Conservation (phyloP, 2,797 vertebrate species). For the Danio albolineatus region DNA sequence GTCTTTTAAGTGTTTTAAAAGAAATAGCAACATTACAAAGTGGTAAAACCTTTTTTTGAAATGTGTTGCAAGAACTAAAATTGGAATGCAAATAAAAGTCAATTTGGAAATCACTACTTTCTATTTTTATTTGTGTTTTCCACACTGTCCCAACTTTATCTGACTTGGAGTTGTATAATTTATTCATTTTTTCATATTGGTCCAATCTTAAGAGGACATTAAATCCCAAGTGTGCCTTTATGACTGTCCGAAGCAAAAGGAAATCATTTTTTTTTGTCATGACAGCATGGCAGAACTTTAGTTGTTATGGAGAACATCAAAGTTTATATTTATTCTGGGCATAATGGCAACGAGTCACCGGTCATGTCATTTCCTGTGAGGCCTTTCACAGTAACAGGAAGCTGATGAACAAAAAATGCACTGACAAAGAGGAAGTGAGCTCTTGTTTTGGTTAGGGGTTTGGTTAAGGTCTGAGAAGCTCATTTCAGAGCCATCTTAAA, state of each 20-base stretch:
- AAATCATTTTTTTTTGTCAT: constrained; percentile 21
- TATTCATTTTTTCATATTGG: constrained; percentile 2
- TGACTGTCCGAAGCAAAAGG: neutral
- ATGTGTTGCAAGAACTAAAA: too few relatives aligned
- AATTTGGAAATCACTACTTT: too few relatives aligned
- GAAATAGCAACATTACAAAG: too few relatives aligned
- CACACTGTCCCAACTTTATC: too few relatives aligned
- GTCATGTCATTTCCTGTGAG: constrained; percentile 74
- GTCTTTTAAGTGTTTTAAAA: too few relatives aligned
- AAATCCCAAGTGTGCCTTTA: constrained; percentile 18
- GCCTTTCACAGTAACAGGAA: constrained; percentile 77
- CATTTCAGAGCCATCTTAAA: constrained; percentile 33
- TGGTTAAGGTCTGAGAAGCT: constrained; percentile 41
- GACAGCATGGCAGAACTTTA: constrained; percentile 18
- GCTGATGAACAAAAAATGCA: constrained; percentile 70
- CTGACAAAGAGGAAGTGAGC: constrained; percentile 73
- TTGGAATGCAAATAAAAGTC: too few relatives aligned
- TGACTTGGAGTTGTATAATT: too few relatives aligned
- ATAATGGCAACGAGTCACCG: constrained; percentile 35
- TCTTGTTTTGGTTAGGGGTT: constrained; percentile 64
- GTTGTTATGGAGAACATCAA: constrained; percentile 45
- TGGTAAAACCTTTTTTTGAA: too few relatives aligned
- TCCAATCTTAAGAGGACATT: constrained; percentile 21
- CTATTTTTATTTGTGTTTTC: too few relatives aligned
- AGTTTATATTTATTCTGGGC: constrained; percentile 48